Evolutionary conservation across 2,888 invertebrate species (phyloP).

Genomic region (Teleiodes luculella): DNA sequence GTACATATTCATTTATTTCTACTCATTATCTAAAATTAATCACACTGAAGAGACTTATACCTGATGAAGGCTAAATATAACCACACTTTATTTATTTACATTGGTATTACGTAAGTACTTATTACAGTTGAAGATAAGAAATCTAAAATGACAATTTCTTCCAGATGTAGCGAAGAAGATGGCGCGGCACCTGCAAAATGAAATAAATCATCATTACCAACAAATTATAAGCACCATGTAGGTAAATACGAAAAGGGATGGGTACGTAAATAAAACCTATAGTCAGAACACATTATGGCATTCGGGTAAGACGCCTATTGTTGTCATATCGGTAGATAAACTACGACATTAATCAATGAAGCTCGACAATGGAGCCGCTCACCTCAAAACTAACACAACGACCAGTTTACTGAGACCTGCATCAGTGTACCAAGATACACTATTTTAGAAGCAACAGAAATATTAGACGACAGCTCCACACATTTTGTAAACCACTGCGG

Average conservation of each 20-base stretch:
- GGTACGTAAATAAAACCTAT: constrained; percentile 62
- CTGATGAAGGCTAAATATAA: too few species aligned
- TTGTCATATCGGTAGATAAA: constrained; percentile 76
- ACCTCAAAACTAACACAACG: constrained; percentile 52
- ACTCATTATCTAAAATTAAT: too few species aligned
- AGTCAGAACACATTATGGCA: constrained; percentile 64
- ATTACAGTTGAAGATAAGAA: not conserved
- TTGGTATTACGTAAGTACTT: too few species aligned
- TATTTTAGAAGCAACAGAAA: not conserved
- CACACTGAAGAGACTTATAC: too few species aligned
- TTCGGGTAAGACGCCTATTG: constrained; percentile 69
- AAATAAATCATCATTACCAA: constrained; percentile 29
- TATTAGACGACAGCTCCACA: not conserved
- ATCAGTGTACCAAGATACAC: not conserved
- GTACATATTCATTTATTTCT: too few species aligned
- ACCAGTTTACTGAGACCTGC: constrained; percentile 44
- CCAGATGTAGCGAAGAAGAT: constrained; percentile 4
- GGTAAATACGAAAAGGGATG: constrained; percentile 42
- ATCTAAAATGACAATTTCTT: constrained; percentile 13
- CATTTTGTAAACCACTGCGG: not conserved
- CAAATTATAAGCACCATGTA: constrained; percentile 50
- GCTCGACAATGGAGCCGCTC: constrained; percentile 65
- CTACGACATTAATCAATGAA: constrained; percentile 72
- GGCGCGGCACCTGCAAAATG: constrained; percentile 36
- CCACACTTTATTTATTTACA: too few species aligned